Conservation (phyloP, 2,797 vertebrate species). For the Chiroxiphia lanceolata region DNA sequence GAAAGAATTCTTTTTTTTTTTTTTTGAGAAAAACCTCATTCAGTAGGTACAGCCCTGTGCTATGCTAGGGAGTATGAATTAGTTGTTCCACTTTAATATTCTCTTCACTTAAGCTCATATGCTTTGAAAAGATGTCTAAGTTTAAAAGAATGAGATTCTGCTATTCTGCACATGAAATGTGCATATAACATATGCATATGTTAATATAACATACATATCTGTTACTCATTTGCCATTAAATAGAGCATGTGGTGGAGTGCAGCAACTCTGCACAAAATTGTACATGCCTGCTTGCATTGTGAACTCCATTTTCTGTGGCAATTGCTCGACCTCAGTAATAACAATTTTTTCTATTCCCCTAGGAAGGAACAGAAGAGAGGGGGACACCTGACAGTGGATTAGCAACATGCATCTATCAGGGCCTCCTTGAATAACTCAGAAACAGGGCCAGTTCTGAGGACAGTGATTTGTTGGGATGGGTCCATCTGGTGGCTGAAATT, state of each 20-base stretch:
- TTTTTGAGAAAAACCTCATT: not conserved
- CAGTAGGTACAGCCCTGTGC: not conserved
- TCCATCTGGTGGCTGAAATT: not conserved
- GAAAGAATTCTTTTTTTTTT: not conserved
- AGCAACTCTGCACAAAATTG: not conserved
- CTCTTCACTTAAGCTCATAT: not conserved
- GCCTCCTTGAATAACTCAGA: not conserved
- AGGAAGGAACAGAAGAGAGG: not conserved
- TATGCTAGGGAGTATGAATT: not conserved
- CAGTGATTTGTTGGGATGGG: not conserved
- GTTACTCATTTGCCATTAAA: not conserved
- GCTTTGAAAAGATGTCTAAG: not conserved
- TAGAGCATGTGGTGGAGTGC: not conserved
- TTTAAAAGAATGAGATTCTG: not conserved
- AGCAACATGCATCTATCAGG: not conserved
- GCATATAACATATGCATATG: no score
- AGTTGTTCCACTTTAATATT: not conserved
- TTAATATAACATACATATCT: accelerated
- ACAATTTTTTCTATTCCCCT: not conserved
- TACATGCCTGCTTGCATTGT: accelerated
- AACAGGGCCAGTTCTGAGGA: not conserved
- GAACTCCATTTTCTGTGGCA: not conserved
- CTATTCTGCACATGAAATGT: not conserved
- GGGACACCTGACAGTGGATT: not conserved
- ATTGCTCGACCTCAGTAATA: not conserved